Base-by-base conservation (phyloP, 1,140 invertebrate species). In the Eubasilissa regina region DNA sequence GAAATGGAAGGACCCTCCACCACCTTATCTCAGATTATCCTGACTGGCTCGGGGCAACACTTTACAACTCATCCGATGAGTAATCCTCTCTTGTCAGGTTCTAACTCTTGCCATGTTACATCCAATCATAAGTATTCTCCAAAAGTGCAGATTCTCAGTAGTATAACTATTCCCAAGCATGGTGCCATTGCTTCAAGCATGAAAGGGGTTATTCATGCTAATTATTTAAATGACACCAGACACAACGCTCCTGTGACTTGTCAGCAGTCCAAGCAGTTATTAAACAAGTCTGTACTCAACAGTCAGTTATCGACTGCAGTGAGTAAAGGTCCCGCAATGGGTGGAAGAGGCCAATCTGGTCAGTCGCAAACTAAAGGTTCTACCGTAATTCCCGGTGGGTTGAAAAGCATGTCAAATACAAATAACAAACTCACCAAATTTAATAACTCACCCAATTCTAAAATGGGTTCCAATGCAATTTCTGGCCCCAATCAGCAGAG, bases 11-110 rank as follows among this genome's bases (percentile, higher is more conserved):
- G 84, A 85, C 79, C 78, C 85, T 47, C 86, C 85, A 78, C 84
- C 72, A 82, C 85, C 76, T 84, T 89, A n/a, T 89, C 88, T 79
- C 88, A 89, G 80, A 87, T 89, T 55, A 88, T 89, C 35, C 68
- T 80, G 1, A 43, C 78, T 8, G 75, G 75, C 15, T n/a, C 74
- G 11, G 78, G 77, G 1, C 73, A 56, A n/a, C 73, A 73, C 45
- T 77, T 79, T 43, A 21, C 81, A 4, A 58, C 77, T n/a, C 70
- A 75, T 70, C 44, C 43, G 12, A 21, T 70, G 1, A 53, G 10
- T 17, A 51, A 21, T 53, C 75, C 56, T 10, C 45, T 66, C 7
- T 44, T 73, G 44, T 58, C 77, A 3, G 75, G 55, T 12, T 11
- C 58, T n/a, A 47, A 72, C 55, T 58, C 64, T 3, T 45, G 76